Base-by-base conservation (phyloP, 2,888 invertebrate species). In the Cactoblastis cactorum region DNA sequence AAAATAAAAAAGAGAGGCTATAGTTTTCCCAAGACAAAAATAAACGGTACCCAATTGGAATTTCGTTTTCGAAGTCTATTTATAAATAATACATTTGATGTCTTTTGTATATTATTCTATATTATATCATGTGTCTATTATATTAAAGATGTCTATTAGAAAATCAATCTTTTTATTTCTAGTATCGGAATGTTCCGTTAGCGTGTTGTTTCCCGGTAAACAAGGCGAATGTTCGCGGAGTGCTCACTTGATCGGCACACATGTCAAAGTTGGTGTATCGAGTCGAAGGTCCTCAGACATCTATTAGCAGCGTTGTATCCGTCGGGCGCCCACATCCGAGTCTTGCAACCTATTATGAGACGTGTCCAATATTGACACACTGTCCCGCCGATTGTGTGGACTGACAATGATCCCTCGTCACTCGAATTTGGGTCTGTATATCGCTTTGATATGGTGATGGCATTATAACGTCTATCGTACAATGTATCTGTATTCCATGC, bases 291-390 rank as follows among this genome's bases (percentile, higher is more conserved):
- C 74, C 69, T 74, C 69, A 64, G 69, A 73, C 70, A 67, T 75
- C 72, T 80, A 83, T 80, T 81, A 78, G 74, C 69, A 47, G 51
- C 53, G 71, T 69, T 62, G 71, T 70, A 69, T 67, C 69, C 65
- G 67, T 69, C 69, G 60, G 67, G 61, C 68, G 77, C 78, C 79
- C 77, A 80, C 80, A 81, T 84, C 74, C 69, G 65, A 72, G 70
- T 73, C 69, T 71, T 73, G 67, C 64, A 62, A 56, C 59, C 74
- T 73, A 80, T 83, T 80, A 77, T 78, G 61, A 58, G 57, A 63
- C 62, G 74, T 75, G 80, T 83, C 79, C 80, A 81, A 80, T 87
- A 86, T 87, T 87, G 86, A 85, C 85, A 85, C 77, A 70, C 74
- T 75, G 74, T 80, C 79, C 75, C 76, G 71, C 65, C 75, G 72